Percentiles rank a stretch among this genome's conserved stretches.
Evolutionary conservation across 1,140 invertebrate genomes (phyloP).

Genomic region (Drosophila kikkawai): DNA sequence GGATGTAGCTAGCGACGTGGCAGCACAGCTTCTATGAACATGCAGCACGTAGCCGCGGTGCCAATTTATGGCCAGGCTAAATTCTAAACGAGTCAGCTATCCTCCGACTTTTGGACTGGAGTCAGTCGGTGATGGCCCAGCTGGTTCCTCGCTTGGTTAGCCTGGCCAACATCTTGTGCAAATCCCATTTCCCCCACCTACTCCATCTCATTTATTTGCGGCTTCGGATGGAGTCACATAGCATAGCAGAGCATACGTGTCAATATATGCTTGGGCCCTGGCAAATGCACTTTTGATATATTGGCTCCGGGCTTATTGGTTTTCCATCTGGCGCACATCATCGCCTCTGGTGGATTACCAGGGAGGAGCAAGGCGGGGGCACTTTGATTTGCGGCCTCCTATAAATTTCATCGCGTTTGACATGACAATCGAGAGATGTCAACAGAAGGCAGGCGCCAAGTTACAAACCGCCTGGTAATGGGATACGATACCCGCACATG

Average conservation of each 20-base stretch:
- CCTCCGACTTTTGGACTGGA: constrained; percentile 23
- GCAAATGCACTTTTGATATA: constrained; percentile 79
- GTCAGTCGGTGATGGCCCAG: constrained; percentile 30
- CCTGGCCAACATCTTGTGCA: constrained; percentile 63
- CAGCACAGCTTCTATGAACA: constrained; percentile 37
- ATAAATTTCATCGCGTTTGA: constrained; percentile 77
- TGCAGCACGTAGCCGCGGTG: constrained; percentile 34
- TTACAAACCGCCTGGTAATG: constrained; percentile 36
- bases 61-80: constrained; percentile 71
- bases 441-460: constrained; percentile 57
- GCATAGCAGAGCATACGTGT: constrained; percentile 54
- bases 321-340: constrained; percentile 58
- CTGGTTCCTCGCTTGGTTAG: constrained; percentile 28
- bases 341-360: constrained; percentile 36
- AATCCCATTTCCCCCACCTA: constrained; percentile 7
- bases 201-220: constrained; percentile 55
- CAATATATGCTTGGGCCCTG: constrained; percentile 48
- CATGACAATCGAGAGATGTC: constrained; percentile 79
- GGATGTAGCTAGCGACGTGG: constrained; percentile 41
- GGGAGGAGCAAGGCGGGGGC: not conserved
- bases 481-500: constrained; percentile 27
- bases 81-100: constrained; percentile 65
- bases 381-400: constrained; percentile 62
- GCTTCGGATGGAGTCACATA: constrained; percentile 41
- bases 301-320: constrained; percentile 72